These are phyloP conservation scores for Anarsia innoxiella DNA, from an alignment of 2,888 invertebrate genomes.

Conservation along the genomic window DNA sequence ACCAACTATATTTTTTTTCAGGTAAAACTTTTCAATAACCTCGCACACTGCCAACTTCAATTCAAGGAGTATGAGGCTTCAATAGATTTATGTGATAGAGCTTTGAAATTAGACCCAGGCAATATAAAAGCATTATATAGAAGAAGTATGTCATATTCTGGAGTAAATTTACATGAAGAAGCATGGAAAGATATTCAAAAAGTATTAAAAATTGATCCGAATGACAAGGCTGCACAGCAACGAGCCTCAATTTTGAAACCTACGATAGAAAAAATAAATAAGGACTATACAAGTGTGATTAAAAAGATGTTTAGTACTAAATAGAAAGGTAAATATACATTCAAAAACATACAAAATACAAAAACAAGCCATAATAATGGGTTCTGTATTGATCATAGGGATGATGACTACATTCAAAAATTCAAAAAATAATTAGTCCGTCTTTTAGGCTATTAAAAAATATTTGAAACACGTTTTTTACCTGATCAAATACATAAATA, in stretches of 20 bases:
- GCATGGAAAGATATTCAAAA: conserved; percentile 76
- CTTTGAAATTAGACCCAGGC: conserved; percentile 81
- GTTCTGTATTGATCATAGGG: no score
- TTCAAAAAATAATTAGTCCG: no score
- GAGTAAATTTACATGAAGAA: conserved; percentile 78
- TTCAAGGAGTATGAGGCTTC: conserved; percentile 79
- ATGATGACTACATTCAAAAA: no score
- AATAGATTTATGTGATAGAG: conserved; percentile 82
- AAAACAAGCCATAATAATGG: no score
- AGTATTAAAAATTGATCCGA: conserved; percentile 76
- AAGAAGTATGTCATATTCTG: conserved; percentile 82
- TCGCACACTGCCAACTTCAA: conserved; percentile 87
- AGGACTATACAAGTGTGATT: conserved; percentile 73
- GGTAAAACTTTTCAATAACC: conserved; percentile 84
- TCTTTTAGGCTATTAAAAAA: no score
- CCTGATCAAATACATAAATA: no score
- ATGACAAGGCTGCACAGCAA: conserved; percentile 77
- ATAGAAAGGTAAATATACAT: no score
- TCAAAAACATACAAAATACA: no score
- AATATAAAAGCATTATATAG: conserved; percentile 94
- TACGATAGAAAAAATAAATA: conserved; percentile 75
- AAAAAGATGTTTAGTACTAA: conserved; percentile 77
- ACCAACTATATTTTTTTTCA: conserved; percentile 32
- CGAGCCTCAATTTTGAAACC: conserved; percentile 73
- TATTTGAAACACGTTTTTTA: no score